These are phyloP conservation scores for Pantherophis alleghaniensis DNA, from an alignment of 2,797 vertebrate genomes.

Conservation along the genomic window DNA sequence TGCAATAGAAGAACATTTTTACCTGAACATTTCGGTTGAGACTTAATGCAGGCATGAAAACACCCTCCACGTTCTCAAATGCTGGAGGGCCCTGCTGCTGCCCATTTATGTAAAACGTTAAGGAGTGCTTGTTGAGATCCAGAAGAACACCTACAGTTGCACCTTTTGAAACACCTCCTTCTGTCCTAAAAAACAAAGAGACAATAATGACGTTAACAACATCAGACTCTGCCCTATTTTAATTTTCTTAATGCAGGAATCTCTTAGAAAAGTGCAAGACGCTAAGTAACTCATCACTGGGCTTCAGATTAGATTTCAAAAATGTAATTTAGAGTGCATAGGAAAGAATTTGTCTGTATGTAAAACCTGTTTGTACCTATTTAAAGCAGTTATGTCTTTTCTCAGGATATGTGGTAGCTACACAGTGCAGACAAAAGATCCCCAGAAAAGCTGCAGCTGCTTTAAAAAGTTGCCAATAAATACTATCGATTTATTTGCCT, in stretches of 20 bases:
- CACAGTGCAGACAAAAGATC: background rate
- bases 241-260: background rate
- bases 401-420: background rate
- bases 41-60: slow-evolving; percentile 96
- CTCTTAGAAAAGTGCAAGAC: background rate
- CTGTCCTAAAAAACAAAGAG: slow-evolving; percentile 78
- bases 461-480: background rate
- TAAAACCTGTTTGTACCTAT: background rate
- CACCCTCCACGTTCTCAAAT: slow-evolving; percentile 91
- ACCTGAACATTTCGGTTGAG: slow-evolving; percentile 98
- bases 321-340: background rate
- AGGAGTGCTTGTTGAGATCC: slow-evolving; percentile 88
- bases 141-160: slow-evolving; percentile 91
- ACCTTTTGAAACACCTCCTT: slow-evolving; percentile 92
- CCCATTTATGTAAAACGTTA: slow-evolving; percentile 95
- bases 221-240: background rate
- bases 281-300: background rate
- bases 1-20: slow-evolving; percentile 21
- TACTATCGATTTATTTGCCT: background rate
- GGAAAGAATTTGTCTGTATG: background rate
- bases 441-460: background rate
- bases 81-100: slow-evolving; percentile 94
- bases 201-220: background rate
- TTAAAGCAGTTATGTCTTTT: background rate
- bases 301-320: background rate